Evolutionary conservation across 2,113 vertebrate genomes (phyloP).

Genomic region (Quiscalus mexicanus): DNA sequence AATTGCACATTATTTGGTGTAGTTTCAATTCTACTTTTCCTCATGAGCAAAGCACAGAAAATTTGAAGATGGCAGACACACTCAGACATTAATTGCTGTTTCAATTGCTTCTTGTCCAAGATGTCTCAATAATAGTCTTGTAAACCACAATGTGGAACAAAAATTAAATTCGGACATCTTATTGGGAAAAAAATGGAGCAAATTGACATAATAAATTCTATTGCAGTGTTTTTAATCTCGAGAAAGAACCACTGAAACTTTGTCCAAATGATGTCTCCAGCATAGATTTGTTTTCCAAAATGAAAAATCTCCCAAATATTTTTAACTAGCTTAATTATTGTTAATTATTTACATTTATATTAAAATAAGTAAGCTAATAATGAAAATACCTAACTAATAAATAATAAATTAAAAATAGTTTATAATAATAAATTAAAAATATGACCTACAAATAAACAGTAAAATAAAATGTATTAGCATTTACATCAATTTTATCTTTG

Average conservation of each 20-base stretch:
- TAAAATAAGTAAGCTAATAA: neutral
- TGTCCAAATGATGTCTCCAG: neutral
- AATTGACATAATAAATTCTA: neutral
- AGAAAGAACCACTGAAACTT: neutral
- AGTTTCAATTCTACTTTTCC: neutral
- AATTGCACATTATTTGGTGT: neutral
- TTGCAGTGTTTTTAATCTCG: neutral
- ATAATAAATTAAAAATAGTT: neutral
- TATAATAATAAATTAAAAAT: neutral
- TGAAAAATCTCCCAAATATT: neutral
- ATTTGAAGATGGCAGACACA: neutral
- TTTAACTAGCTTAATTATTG: neutral
- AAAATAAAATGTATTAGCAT: neutral
- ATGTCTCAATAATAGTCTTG: neutral
- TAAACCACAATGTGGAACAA: neutral
- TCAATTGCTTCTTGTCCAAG: neutral
- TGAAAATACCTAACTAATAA: neutral
- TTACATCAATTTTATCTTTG: neutral
- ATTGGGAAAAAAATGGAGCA: neutral
- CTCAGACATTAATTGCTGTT: neutral
- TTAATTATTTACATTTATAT: neutral
- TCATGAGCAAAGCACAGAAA: neutral
- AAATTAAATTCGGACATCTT: neutral
- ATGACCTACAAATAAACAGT: neutral
- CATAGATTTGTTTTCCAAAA: neutral